Base-by-base conservation (phyloP, 2,888 invertebrate species). In the Didymodactylos carnosus region DNA sequence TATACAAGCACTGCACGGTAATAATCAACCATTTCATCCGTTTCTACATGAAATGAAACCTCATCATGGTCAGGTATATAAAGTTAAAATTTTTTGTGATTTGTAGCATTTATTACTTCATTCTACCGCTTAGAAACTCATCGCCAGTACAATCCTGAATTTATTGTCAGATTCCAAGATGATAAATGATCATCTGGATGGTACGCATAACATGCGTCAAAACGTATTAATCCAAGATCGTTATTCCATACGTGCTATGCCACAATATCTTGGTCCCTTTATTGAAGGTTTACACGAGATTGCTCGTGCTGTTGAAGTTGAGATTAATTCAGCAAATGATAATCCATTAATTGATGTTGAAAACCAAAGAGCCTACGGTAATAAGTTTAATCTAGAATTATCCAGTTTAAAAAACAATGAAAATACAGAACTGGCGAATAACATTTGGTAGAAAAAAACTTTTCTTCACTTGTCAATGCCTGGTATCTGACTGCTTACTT, bases 321-420 rank as follows among this genome's bases (percentile, higher is more conserved):
- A 78, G 39, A 23, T 78, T 25, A 78, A 78, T 75, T 76, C 76
- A 43, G 75, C 76, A 39, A 78, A 77, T 53, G 78, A 78, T 72
- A 78, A 78, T 62, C 78, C 78, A 3, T 43, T 78, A 27, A 76
- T 78, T n/a, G 78, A 78, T 46, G 19, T 19, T 46, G 46, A 46
- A n/a, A 46, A 16, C 10, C 19, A n/a, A 5, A 46, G n/a, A 46
- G 46, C n/a, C n/a, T 46, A 46, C 46, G 16, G 46, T 46, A 46
- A 46, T n/a, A n/a, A n/a, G n/a, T n/a, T n/a, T n/a, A n/a, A n/a
- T n/a, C n/a, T n/a, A n/a, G n/a, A n/a, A n/a, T n/a, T n/a, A n/a
- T n/a, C n/a, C n/a, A n/a, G n/a, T n/a, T n/a, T n/a, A n/a, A n/a
- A n/a, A n/a, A n/a, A n/a, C n/a, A n/a, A n/a, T n/a, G n/a, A n/a